Evolutionary conservation across 2,797 vertebrate species (phyloP), one percentile per base, ranked within the genome.

Genomic region (Rhyacichthys aspro): DNA sequence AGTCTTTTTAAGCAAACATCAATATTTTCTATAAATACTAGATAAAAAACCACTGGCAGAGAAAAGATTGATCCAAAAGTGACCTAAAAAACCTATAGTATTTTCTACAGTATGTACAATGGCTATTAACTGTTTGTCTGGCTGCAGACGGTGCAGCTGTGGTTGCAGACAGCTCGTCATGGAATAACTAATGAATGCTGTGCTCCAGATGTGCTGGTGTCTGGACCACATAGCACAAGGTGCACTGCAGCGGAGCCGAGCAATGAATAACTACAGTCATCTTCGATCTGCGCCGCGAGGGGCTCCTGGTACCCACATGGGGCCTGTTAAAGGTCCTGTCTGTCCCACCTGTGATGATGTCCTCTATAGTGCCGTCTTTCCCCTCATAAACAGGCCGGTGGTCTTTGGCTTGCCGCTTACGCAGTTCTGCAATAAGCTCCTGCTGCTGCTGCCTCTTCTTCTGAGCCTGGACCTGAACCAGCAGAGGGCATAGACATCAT

Each of bases 311-410:
- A 1, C 71, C 86, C 73, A 53, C 69, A 0, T 9, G 56, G 55
- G 44, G 68, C 48, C 57, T 41, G 57, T 62, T 66, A 3, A 57
- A 19, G 47, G 68, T 54, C 65, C 66, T 71, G 70, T 69, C 76
- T 68, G 77, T 68, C 92, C 91, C 91, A 97, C 96, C 97, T 74
- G 96, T 98, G 87, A 98, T 98, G 81, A 98, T 98, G 90, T 98
- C 97, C 81, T 98, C 97, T 16, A 99, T 98, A 78, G 97, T 94
- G 72, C 97, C 97, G 0, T 98, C 97, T 81, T 98, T 99, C 82
- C 97, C 96, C 89, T 98, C 97, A 1, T 98, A 98, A 53, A 98
- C 96, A 0, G 96, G 95, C 58, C 96, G 90, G 81, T 98, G 97
- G 76, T 98, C 97, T 88, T 98, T 98, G 79, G 95, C 96, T 76